A percentile compares a stretch with the other conserved stretches of the same genome.
Conservation (phyloP, 2,797 vertebrate species). For the Agapornis canus region DNA sequence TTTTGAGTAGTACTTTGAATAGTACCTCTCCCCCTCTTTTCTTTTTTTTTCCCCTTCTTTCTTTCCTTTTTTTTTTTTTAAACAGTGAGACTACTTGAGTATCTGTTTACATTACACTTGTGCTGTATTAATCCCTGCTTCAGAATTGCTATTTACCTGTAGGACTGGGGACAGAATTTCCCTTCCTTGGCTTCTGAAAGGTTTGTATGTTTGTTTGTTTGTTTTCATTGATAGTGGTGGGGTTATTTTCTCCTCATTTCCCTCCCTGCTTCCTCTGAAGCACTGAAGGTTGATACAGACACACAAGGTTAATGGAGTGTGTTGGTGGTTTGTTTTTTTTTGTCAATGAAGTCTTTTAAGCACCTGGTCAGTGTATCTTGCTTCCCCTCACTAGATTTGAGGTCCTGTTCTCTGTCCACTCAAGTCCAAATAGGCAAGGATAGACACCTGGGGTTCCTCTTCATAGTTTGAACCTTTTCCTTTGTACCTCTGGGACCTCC, state of each 20-base stretch:
- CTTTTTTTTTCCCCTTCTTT: background rate
- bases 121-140: background rate
- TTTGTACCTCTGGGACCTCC: background rate
- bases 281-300: background rate
- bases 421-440: background rate
- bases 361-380: background rate
- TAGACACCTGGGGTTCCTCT: background rate
- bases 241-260: background rate
- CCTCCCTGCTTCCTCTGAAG: background rate
- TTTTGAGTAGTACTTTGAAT: conserved; percentile 27
- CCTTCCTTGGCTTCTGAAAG: background rate
- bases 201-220: background rate
- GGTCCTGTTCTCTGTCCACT: background rate
- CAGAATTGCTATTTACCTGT: background rate
- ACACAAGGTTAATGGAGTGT: background rate
- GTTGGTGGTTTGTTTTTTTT: background rate
- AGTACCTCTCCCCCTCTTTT: background rate
- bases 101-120: conserved; percentile 34
- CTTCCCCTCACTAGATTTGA: background rate
- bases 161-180: background rate
- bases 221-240: background rate
- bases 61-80: too few species aligned
- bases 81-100: background rate
- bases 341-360: background rate
- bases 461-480: background rate